A percentile compares a stretch with the other conserved stretches of the same genome.
phyloP scores from a whole-genome alignment of 2,888 invertebrate genomes.

The Hyles lineata region DNA sequence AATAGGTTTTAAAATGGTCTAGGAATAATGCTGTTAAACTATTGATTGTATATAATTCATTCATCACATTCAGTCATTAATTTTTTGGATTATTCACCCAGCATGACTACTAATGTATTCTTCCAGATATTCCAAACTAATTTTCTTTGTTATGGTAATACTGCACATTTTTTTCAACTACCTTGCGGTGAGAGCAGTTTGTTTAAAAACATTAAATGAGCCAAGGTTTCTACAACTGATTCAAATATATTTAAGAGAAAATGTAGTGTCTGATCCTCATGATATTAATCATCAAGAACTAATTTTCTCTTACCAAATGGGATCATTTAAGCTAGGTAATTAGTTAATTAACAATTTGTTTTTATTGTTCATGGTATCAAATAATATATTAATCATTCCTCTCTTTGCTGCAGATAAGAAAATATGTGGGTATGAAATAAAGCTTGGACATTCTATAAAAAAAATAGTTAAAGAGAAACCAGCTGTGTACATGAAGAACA shows the following conservation, averaged over 20 bases:
- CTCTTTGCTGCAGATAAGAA: slow-evolving; percentile 78
- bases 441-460: slow-evolving; percentile 84
- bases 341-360: not conserved
- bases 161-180: slow-evolving; percentile 95
- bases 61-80: too few species aligned
- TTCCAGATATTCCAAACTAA: slow-evolving; percentile 88
- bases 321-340: slow-evolving; percentile 61
- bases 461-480: slow-evolving; percentile 50
- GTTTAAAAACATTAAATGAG: slow-evolving; percentile 92
- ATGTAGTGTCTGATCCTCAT: slow-evolving; percentile 86
- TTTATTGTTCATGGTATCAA: not conserved
- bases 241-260: slow-evolving; percentile 87
- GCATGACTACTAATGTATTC: not conserved
- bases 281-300: slow-evolving; percentile 89
- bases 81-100: too few species aligned
- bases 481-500: slow-evolving; percentile 60
- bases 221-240: slow-evolving; percentile 90
- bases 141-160: slow-evolving; percentile 90
- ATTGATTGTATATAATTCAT: too few species aligned
- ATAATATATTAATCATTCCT: not conserved
- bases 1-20: too few species aligned
- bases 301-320: slow-evolving; percentile 61
- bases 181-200: slow-evolving; percentile 92
- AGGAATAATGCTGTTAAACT: too few species aligned
- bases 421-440: slow-evolving; percentile 86